Evolutionary conservation across 2,113 vertebrate genomes (phyloP).

Genomic region (Aldabrachelys gigantea): DNA sequence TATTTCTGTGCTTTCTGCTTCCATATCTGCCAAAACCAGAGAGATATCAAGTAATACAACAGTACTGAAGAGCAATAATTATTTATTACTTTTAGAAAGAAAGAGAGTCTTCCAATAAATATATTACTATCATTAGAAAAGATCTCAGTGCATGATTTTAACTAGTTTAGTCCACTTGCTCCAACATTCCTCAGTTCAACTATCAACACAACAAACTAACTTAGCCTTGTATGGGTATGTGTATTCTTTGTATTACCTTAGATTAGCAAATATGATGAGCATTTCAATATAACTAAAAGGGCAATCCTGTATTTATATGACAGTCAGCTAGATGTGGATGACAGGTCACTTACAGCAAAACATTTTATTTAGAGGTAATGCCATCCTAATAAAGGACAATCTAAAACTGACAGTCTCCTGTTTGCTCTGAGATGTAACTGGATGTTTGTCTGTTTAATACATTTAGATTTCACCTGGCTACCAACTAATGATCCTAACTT

Average conservation of each 20-base stretch:
- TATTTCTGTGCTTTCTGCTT: background rate
- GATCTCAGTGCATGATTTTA: background rate
- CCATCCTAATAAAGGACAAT: background rate
- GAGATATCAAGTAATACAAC: background rate
- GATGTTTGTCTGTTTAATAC: accelerated
- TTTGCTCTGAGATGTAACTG: accelerated
- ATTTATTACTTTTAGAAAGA: background rate
- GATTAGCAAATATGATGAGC: too few species aligned
- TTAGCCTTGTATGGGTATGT: background rate
- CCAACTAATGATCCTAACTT: accelerated
- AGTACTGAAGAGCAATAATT: background rate
- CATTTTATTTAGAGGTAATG: accelerated
- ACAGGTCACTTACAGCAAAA: background rate
- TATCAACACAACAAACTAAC: background rate
- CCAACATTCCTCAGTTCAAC: background rate
- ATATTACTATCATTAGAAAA: background rate
- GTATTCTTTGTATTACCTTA: background rate
- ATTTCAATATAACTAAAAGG: background rate
- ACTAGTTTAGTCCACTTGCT: background rate
- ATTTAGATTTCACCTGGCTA: background rate
- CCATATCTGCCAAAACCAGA: background rate
- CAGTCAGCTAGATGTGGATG: background rate
- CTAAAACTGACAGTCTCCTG: background rate
- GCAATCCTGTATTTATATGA: accelerated
- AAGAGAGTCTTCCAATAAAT: background rate